Evolutionary conservation across 2,113 vertebrate genomes (phyloP).

Genomic region (Engystomops pustulosus): DNA sequence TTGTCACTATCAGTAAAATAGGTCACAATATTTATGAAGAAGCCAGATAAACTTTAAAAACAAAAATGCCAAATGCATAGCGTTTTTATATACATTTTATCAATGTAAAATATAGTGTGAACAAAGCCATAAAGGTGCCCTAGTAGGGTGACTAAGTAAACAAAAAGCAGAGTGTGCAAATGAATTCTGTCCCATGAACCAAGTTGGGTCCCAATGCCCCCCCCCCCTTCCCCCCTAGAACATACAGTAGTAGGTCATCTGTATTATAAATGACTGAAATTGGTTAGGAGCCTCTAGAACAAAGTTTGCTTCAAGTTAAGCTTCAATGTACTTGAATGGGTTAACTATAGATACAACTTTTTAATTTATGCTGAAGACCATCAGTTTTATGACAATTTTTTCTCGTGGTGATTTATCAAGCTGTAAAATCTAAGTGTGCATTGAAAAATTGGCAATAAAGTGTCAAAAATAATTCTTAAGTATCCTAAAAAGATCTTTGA

Average conservation of each 20-base stretch:
- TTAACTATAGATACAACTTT: conserved; percentile 29
- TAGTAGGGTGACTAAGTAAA: no score
- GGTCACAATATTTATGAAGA: no score
- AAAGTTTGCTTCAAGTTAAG: neutral
- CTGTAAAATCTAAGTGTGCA: conserved; percentile 38
- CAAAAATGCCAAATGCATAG: no score
- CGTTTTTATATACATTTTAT: no score
- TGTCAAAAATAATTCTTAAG: conserved; percentile 51
- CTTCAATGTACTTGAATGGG: neutral
- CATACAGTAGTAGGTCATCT: neutral
- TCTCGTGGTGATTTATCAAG: conserved; percentile 39
- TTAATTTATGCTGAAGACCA: conserved; percentile 40
- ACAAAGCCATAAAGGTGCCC: no score
- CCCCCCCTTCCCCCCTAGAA: no score
- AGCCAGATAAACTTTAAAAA: no score
- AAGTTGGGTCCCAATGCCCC: no score
- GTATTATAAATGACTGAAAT: neutral
- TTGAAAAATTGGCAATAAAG: conserved; percentile 47
- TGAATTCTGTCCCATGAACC: no score
- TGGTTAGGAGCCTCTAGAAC: neutral
- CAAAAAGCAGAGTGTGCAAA: no score
- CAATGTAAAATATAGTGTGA: no score
- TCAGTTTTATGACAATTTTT: conserved; percentile 48
- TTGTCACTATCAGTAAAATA: no score
- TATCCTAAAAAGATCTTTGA: conserved; percentile 55